phyloP scores from a whole-genome alignment of 2,113 vertebrate genomes.

The Fukomys damarensis region DNA sequence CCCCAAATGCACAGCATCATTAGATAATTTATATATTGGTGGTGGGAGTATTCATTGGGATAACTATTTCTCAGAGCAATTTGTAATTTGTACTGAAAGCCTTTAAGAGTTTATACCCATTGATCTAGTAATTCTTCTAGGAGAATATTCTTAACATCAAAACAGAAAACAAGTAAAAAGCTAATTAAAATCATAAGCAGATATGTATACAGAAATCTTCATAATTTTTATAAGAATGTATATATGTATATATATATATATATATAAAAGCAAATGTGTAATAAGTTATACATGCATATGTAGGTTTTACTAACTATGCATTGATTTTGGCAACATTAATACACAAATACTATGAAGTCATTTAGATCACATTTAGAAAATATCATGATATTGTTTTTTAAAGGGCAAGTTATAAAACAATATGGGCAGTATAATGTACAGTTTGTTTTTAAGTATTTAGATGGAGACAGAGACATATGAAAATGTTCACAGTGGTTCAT shows the following conservation, averaged over 20 bases:
- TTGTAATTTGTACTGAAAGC: constrained; percentile 17
- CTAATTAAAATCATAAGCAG: not conserved
- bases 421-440: not conserved
- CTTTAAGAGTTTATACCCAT: constrained; percentile 38
- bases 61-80: not conserved
- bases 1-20: not conserved
- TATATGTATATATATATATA: not conserved
- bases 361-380: constrained; percentile 28
- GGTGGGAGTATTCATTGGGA: not conserved
- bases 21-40: not conserved
- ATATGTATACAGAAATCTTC: not conserved
- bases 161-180: not conserved
- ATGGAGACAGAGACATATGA: not conserved
- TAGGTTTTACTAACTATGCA: not conserved
- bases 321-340: constrained; percentile 17
- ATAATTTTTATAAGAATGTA: not conserved
- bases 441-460: not conserved
- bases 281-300: not conserved
- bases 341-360: not conserved
- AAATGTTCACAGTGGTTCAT: not conserved
- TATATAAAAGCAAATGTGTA: not conserved
- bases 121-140: constrained; percentile 36
- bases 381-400: not conserved
- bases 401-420: not conserved
- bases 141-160: constrained; percentile 41